Percentiles rank a stretch among this genome's conserved stretches.
These are phyloP conservation scores for Thalassophryne amazonica DNA, from an alignment of 2,797 vertebrate species.

Conservation along the genomic window DNA sequence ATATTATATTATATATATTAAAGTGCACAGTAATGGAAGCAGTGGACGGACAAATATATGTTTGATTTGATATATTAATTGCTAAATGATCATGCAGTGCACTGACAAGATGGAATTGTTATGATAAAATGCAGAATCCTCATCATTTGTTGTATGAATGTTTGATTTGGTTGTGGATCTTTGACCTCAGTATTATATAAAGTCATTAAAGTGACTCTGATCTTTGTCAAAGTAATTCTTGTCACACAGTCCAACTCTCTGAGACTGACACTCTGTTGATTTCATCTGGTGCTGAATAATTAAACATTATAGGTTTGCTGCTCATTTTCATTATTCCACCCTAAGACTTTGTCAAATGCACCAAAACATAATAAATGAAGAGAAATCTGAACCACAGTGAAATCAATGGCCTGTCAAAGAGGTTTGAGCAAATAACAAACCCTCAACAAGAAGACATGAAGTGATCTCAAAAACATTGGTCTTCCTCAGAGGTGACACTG, in stretches of 20 bases:
- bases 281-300: conserved; percentile 52
- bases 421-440: conserved; percentile 24
- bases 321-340: conserved; percentile 49
- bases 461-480: conserved; percentile 52
- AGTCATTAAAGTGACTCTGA: conserved; percentile 47
- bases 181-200: conserved; percentile 36
- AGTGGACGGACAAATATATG: conserved; percentile 1
- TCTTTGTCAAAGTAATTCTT: conserved; percentile 49
- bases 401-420: conserved; percentile 49
- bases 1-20: too few relatives aligned
- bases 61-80: conserved; percentile 27
- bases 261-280: conserved; percentile 62
- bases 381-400: conserved; percentile 22
- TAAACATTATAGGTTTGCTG: conserved; percentile 50
- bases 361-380: conserved; percentile 56
- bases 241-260: conserved; percentile 58
- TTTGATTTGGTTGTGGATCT: conserved; percentile 40
- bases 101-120: conserved; percentile 24
- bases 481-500: conserved; percentile 33
- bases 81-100: conserved; percentile 34
- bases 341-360: conserved; percentile 35
- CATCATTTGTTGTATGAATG: conserved; percentile 39
- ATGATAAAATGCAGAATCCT: conserved; percentile 30
- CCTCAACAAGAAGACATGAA: conserved; percentile 28
- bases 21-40: too few relatives aligned